Base-by-base conservation (phyloP, 2,888 invertebrate genomes). In the Leptinotarsa tumamoca region DNA sequence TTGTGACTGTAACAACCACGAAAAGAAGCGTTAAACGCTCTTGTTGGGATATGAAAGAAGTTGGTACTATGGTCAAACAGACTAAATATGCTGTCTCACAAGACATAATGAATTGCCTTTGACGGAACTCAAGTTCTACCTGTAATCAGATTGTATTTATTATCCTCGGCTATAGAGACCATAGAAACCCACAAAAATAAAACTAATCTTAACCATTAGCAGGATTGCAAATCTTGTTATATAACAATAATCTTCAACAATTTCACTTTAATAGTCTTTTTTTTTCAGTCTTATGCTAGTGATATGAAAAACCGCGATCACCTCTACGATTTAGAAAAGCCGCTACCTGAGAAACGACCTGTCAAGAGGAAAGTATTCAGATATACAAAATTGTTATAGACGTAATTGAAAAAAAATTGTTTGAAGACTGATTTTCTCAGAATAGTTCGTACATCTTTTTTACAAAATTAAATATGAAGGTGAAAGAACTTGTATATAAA, bases 281-380 rank as follows among this genome's bases (percentile, higher is more conserved):
- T 84, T 81, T 86, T 87, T 81, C 86, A 90, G 90, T 90, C 90
- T 58, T 85, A 87, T 80, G 90, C 90, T 73, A 89, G 89, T 79
- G 89, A 89, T 82, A 90, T 90, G 90, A 87, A 87, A 83, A 89
- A 90, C 81, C 87, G 90, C 75, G 89, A 89, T 82, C 90, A 90
- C 81, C 88, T 90, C 77, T 90, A 90, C 80, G 89, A 89, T 82
- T 85, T 86, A 79, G 90, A 90, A 79, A 85, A 87, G 27, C 79
- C 81, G 5, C 80, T 87, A 73, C 86, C 86, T 3, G 79, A 83
- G 23, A 86, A 86, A 74, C 80, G 86, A 72, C 84, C 84, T 1
- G 83, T 85, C 13, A 87, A 87, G 74, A 81, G 81, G 78, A 86
- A 85, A 81, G 68, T 72, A 63, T 80, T 78, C 66, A 76, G 82